phyloP scores from a whole-genome alignment of 2,888 invertebrate species.

The Amiota communis region DNA sequence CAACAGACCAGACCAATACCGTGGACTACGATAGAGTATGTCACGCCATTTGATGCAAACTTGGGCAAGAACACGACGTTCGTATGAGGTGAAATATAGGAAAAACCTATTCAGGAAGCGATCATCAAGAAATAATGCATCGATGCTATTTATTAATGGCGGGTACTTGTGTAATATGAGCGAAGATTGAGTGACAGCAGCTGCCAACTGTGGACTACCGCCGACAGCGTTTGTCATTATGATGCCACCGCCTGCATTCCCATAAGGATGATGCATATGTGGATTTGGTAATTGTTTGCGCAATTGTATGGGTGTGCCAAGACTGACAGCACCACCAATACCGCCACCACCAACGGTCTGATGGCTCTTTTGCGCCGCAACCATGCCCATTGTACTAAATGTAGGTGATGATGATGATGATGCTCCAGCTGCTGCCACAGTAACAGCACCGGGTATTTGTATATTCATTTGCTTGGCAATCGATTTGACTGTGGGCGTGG shows the following conservation, averaged over 20 bases:
- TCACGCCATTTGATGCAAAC: slow-evolving; percentile 92
- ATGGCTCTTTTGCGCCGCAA: slow-evolving; percentile 65
- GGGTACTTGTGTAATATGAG: slow-evolving; percentile 73
- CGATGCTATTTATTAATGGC: slow-evolving; percentile 79
- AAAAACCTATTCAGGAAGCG: slow-evolving; percentile 89
- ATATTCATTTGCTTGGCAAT: slow-evolving; percentile 71
- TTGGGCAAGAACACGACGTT: slow-evolving; percentile 86
- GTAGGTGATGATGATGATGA: slow-evolving; percentile 54
- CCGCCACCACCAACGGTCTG: slow-evolving; percentile 38
- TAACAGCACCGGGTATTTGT: slow-evolving; percentile 54
- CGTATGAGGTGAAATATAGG: slow-evolving; percentile 84
- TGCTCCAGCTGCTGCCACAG: slow-evolving; percentile 1
- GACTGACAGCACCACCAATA: slow-evolving; percentile 38
- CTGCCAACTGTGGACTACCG: slow-evolving; percentile 66
- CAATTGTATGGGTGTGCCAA: slow-evolving; percentile 70
- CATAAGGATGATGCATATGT: slow-evolving; percentile 70
- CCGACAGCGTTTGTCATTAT: slow-evolving; percentile 25
- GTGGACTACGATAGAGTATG: slow-evolving; percentile 88
- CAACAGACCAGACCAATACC: slow-evolving; percentile 89
- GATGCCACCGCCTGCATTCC: slow-evolving; percentile 38
- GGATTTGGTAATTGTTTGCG: slow-evolving; percentile 72
- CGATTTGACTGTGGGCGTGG: slow-evolving; percentile 68
- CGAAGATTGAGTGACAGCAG: slow-evolving; percentile 62
- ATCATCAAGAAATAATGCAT: slow-evolving; percentile 87
- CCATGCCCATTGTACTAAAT: slow-evolving; percentile 69